Evolutionary conservation across 2,888 invertebrate species (phyloP).

Genomic region (Drosophila mulleri): DNA sequence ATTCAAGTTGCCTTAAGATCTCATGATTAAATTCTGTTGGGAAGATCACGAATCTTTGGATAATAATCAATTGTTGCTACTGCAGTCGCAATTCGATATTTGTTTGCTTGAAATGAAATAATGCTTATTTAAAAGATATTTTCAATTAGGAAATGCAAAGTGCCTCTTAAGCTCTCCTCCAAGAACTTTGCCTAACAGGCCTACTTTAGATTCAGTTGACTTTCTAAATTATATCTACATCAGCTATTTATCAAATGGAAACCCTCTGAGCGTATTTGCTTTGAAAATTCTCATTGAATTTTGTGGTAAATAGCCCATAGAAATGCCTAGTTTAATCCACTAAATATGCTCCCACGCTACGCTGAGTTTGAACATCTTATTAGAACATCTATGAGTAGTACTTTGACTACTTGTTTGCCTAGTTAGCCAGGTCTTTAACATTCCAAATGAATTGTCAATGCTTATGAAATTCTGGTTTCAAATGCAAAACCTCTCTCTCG

Average conservation of each 20-base stretch:
- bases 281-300: not conserved
- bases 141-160: too few relatives aligned
- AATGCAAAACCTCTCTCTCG: slow-evolving; percentile 17
- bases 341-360: slow-evolving; percentile 8
- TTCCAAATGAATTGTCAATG: slow-evolving; percentile 11
- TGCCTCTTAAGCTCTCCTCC: too few relatives aligned
- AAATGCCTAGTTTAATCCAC: not conserved
- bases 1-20: not conserved
- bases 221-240: not conserved
- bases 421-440: slow-evolving; percentile 7
- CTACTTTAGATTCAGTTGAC: not conserved
- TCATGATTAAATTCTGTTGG: not conserved
- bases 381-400: slow-evolving; percentile 1
- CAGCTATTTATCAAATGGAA: not conserved
- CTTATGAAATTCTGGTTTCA: slow-evolving; percentile 31
- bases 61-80: not conserved
- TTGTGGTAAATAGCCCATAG: not conserved
- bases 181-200: too few relatives aligned
- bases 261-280: not conserved
- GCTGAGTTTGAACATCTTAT: not conserved
- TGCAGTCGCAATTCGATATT: too few relatives aligned
- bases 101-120: not conserved
- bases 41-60: not conserved
- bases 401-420: slow-evolving; percentile 10
- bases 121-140: not conserved